A percentile compares a stretch with the other conserved stretches of the same genome.
These are phyloP conservation scores for Macquaria australasica DNA, from an alignment of 2,113 vertebrate genomes.

Conservation along the genomic window DNA sequence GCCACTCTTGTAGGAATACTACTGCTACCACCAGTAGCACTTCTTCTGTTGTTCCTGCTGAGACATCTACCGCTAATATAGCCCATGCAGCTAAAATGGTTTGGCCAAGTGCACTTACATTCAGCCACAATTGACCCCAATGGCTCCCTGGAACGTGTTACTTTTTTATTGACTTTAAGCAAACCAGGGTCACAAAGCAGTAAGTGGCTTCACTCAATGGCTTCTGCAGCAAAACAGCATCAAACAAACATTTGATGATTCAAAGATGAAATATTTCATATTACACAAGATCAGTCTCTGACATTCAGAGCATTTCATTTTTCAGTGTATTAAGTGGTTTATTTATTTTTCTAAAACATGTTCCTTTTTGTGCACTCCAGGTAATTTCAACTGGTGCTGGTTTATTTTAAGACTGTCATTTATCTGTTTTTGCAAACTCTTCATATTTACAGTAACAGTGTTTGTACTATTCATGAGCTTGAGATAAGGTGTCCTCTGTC, in stretches of 20 bases:
- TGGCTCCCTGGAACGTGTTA: too few relatives aligned
- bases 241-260: constrained; percentile 3
- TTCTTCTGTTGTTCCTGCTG: neutral
- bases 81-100: neutral
- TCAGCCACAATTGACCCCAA: neutral
- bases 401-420: too few relatives aligned
- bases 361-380: too few relatives aligned
- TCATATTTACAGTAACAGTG: neutral
- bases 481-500: too few relatives aligned
- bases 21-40: too few relatives aligned
- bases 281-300: neutral
- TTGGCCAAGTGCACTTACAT: neutral
- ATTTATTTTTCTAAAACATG: too few relatives aligned
- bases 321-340: neutral
- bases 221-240: neutral
- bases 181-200: too few relatives aligned
- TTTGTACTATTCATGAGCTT: neutral
- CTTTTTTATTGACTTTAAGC: neutral
- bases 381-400: too few relatives aligned
- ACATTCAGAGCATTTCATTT: neutral
- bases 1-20: neutral
- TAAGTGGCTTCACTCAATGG: neutral
- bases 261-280: neutral
- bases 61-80: neutral
- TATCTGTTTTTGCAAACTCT: too few relatives aligned